A percentile compares a stretch with the other conserved stretches of the same genome.
These are phyloP conservation scores for Tetramorium simillimum DNA, from an alignment of 1,140 invertebrate genomes.

Conservation along the genomic window DNA sequence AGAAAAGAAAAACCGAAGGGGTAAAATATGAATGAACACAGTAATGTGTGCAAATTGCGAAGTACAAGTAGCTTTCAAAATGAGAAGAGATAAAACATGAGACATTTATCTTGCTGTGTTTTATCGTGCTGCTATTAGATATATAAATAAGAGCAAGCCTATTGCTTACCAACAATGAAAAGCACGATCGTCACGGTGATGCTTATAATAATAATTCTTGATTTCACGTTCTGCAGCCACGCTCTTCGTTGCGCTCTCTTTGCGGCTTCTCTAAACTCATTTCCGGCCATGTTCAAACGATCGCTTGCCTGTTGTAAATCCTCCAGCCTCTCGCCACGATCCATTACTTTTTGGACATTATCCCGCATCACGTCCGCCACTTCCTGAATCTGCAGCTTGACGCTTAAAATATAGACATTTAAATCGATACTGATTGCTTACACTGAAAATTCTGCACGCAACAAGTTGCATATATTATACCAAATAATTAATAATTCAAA, in stretches of 20 bases:
- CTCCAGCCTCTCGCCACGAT: conserved; percentile 86
- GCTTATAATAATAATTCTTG: conserved; percentile 78
- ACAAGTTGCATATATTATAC: background rate
- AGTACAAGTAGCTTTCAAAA: background rate
- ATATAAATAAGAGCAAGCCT: background rate
- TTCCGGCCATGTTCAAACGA: conserved; percentile 83
- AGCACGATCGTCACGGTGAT: conserved; percentile 78
- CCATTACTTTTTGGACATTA: conserved; percentile 86
- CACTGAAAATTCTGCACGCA: background rate
- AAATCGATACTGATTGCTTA: background rate
- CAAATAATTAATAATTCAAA: background rate
- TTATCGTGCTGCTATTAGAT: background rate
- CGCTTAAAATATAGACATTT: conserved; percentile 73
- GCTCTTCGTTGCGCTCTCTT: conserved; percentile 84
- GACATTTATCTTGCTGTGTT: background rate
- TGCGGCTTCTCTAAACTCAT: conserved; percentile 85
- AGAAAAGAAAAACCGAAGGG: background rate
- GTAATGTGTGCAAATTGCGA: background rate
- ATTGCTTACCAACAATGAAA: conserved; percentile 80
- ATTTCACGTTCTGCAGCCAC: conserved; percentile 86
- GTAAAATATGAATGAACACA: background rate
- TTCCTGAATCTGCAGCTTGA: conserved; percentile 86
- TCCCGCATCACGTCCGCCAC: conserved; percentile 87
- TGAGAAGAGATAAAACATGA: background rate
- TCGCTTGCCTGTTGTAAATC: conserved; percentile 87